Conservation (phyloP, 1,140 invertebrate species). For the Nomia melanderi region DNA sequence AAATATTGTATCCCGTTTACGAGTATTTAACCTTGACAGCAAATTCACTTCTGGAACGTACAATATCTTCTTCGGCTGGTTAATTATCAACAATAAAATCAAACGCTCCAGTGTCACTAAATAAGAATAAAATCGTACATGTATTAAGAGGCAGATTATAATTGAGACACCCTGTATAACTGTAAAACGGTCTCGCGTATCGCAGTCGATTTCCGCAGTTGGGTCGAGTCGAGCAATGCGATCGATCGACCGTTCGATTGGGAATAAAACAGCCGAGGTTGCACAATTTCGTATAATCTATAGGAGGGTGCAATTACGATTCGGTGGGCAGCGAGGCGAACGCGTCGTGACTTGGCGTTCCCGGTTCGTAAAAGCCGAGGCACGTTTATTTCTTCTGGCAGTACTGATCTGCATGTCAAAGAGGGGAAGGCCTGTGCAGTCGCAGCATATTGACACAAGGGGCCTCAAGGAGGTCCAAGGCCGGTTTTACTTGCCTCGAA, state of each 20-base stretch:
- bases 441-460: conserved; percentile 48
- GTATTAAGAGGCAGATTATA: too few relatives aligned
- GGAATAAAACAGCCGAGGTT: not conserved
- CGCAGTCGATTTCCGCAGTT: too few relatives aligned
- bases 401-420: conserved; percentile 51
- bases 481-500: conserved; percentile 48
- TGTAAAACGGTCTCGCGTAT: too few relatives aligned
- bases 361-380: conserved; percentile 25
- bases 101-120: too few relatives aligned
- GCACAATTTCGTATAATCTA: not conserved
- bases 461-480: conserved; percentile 51
- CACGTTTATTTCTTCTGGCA: conserved; percentile 37
- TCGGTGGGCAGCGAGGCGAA: not conserved
- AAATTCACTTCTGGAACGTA: too few relatives aligned
- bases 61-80: too few relatives aligned
- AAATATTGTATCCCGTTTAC: too few relatives aligned
- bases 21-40: too few relatives aligned
- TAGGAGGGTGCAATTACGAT: not conserved
- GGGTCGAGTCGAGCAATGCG: too few relatives aligned
- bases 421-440: conserved; percentile 25
- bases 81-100: too few relatives aligned
- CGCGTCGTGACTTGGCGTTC: not conserved
- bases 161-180: too few relatives aligned
- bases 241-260: not conserved
- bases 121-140: too few relatives aligned